Base-by-base conservation (phyloP, 2,113 vertebrate species). In the Pelobates fuscus region DNA sequence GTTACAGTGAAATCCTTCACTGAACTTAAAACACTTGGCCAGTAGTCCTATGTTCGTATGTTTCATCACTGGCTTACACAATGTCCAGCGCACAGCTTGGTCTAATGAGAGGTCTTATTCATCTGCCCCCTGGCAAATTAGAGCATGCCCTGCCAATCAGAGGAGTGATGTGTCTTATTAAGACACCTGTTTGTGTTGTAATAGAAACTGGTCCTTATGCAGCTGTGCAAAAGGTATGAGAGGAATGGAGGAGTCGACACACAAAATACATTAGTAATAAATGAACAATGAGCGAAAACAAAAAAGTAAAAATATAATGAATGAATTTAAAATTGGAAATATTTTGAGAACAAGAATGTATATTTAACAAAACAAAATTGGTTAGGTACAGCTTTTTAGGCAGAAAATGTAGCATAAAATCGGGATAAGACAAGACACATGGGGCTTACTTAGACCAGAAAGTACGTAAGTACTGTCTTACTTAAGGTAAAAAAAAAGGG, bases 101-200 rank as follows among this genome's bases (percentile, higher is more conserved):
- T 17, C 52, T 78, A 64, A 5, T 20, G 76, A 78, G 52, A 52
- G 37, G 63, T 1, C 11, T 15, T 64, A 72, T 29, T 75, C 69
- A 67, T 72, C 59, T 75, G 55, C 74, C 78, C 78, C 72, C 17
- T 64, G 72, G 49, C 46, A 18, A 76, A 67, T 79, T 67, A 85
- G 80, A 78, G 2, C 11, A 80, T 8, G 27, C 79, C 46, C 65
- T 8, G 44, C 12, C 54, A 86, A 14, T 77, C 65, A 82, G 69
- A 14, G 81, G 67, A 29, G 78, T 77, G 57, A 86, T 83, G 85
- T 67, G 75, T 70, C 46, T 82, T 49, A 44, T 70, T 81, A 67
- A 81, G 41, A 77, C 52, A 77, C 49, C 30, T 79, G 11, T 65
- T 78, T 63, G 63, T 43, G 37, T 58, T 77, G 32, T 69, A 84